Evolutionary conservation across 1,140 invertebrate genomes (phyloP).

Genomic region (Drosophila prosaltans): DNA sequence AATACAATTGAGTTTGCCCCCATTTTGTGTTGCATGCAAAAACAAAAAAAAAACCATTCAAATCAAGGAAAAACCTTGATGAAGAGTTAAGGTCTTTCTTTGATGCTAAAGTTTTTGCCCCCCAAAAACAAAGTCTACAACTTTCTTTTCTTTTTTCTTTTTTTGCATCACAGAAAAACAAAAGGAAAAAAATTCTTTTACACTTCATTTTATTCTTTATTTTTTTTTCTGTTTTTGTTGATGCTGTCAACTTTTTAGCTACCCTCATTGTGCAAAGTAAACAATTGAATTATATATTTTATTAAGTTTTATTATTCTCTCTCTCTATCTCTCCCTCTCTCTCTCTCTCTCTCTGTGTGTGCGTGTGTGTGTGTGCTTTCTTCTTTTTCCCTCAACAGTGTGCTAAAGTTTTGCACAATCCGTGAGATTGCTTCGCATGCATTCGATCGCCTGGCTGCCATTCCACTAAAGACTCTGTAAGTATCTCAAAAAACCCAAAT

Average conservation of each 20-base stretch:
- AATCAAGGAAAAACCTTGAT: neutral
- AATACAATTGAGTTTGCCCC: neutral
- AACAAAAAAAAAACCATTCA: no score
- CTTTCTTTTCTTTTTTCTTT: neutral
- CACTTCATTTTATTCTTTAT: neutral
- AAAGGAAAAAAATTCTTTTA: constrained; percentile 15
- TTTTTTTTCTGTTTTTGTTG: neutral
- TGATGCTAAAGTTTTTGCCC: constrained; percentile 10
- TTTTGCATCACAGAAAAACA: constrained; percentile 25
- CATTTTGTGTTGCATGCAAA: constrained; percentile 4
- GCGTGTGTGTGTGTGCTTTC: neutral
- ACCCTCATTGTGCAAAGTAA: constrained; percentile 38
- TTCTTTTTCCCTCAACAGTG: constrained; percentile 35
- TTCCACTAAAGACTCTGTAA: constrained; percentile 73
- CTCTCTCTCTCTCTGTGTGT: constrained; percentile 1
- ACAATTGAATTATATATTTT: constrained; percentile 54
- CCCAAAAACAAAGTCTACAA: constrained; percentile 13
- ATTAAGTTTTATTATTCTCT: constrained; percentile 48
- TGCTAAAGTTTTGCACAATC: constrained; percentile 76
- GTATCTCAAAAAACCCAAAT: constrained; percentile 35
- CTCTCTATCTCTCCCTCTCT: neutral
- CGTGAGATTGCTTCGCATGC: constrained; percentile 62
- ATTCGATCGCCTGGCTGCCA: constrained; percentile 65
- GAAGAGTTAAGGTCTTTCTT: neutral
- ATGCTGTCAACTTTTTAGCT: constrained; percentile 26